Evolutionary conservation across 2,888 invertebrate genomes (phyloP), one percentile per base, ranked within the genome.

Genomic region (Scaptodrosophila latifasciaeformis): DNA sequence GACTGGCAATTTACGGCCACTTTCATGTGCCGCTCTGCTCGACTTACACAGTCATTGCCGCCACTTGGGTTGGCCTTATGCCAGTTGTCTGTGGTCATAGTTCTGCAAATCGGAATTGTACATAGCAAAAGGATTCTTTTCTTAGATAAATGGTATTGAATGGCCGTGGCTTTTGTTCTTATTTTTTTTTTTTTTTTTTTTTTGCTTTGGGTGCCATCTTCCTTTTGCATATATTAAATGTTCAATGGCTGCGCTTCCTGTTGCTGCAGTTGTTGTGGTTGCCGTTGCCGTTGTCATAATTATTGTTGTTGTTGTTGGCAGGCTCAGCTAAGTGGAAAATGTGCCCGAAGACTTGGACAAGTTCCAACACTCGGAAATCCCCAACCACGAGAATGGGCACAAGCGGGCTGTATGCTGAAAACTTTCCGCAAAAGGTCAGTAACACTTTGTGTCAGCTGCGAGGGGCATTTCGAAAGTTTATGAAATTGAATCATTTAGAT

Each of bases 201-300:
- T n/a, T n/a, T n/a, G n/a, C n/a, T n/a, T n/a, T n/a, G n/a, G n/a
- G n/a, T n/a, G n/a, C n/a, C n/a, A n/a, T n/a, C 37, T 40, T 44
- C 44, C 55, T 43, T 44, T 57, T 76, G 72, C 72, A 76, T 68
- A 63, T 62, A 79, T 74, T 79, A 68, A 72, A 49, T 79, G 67
- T 71, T 71, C 72, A 79, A 59, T 76, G 80, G 64, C 67, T 69
- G 69, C 57, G 53, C 62, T 54, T 78, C 77, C 74, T 79, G 77
- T 79, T 74, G 79, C 71, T 53, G 47, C 42, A n/a, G n/a, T n/a
- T n/a, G n/a, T n/a, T n/a, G n/a, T n/a, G 37, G 30, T 4, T 18
- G 30, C 6, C 21, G 19, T 30, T 48, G 39, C 35, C 44, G 37
- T 54, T 7, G 24, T n/a, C n/a, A n/a, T n/a, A n/a, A n/a, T n/a